Evolutionary conservation across 2,113 vertebrate genomes (phyloP), one percentile per base, ranked within the genome.

Genomic region (Nothobranchius furzeri): DNA sequence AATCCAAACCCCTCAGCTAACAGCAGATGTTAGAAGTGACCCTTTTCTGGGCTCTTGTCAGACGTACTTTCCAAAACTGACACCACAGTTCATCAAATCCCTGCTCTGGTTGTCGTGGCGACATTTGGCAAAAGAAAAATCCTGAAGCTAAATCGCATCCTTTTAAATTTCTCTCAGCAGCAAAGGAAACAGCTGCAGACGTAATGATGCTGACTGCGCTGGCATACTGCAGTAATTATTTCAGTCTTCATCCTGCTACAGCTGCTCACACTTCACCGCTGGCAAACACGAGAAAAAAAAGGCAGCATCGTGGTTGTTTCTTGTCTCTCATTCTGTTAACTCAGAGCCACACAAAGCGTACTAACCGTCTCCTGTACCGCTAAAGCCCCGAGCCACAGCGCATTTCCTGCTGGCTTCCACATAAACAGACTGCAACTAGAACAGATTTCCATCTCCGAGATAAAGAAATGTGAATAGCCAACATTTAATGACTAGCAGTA

Each of bases 221-320:
- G 57, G 68, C 85, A 85, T 70, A 45, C 67, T 80, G 85, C 77
- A 69, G 81, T 76, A 75, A 90, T 89, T 85, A 85, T 82, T 86
- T 83, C 76, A 83, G 81, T 81, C 59, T 68, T 83, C 68, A 49
- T 57, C 68, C 76, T 84, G 85, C 76, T 84, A 67, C 88, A 91
- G 90, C 87, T 90, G 90, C 83, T 87, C 68, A 84, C 85, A 76
- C 73, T 82, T 75, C 78, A 83, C 67, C 73, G 64, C 69, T 75
- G 80, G 69, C 72, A 83, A 76, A 84, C 78, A 82, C 81, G 70
- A 70, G 69, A 72, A 83, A 77, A 78, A 74, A 70, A 71, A 59
- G 68, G 59, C 55, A 30, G 14, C 56, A 72, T 64, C 17, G 30
- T 3, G 56, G 59, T 59, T 40, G 65, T 79, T 81, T 74, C 68